Evolutionary conservation across 2,888 invertebrate species (phyloP).

Genomic region (Drosophila formosana): DNA sequence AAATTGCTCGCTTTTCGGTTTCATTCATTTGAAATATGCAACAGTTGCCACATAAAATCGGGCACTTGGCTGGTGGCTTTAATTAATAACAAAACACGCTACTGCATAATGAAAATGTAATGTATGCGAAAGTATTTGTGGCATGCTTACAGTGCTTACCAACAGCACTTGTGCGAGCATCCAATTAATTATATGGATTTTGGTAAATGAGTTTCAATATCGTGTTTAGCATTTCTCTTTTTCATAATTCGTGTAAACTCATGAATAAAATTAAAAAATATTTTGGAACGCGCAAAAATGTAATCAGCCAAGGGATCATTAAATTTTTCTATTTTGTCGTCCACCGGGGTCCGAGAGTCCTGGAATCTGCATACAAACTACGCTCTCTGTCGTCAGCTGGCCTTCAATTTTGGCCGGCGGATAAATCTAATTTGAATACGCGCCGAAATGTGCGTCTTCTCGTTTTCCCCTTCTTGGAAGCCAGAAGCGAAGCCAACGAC

Average conservation of each 20-base stretch:
- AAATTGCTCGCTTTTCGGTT: not conserved
- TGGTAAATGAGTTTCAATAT: conserved; percentile 32
- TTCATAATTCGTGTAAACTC: conserved; percentile 47
- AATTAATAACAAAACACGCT: conserved; percentile 23
- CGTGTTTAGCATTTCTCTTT: conserved; percentile 6
- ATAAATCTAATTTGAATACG: conserved; percentile 77
- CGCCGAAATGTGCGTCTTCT: conserved; percentile 59
- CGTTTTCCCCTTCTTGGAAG: not conserved
- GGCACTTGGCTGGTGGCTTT: not conserved
- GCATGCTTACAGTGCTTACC: conserved; percentile 12
- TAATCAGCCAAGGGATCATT: conserved; percentile 48
- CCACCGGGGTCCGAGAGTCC: conserved; percentile 18
- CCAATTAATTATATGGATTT: conserved; percentile 20
- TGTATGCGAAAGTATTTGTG: conserved; percentile 32
- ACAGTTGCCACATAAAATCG: not conserved
- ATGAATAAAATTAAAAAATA: conserved; percentile 58
- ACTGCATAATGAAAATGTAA: conserved; percentile 23
- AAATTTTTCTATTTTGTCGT: conserved; percentile 26
- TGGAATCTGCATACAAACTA: conserved; percentile 3
- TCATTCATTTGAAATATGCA: conserved; percentile 4
- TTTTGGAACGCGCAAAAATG: conserved; percentile 26
- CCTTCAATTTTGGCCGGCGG: conserved; percentile 56
- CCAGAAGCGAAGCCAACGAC: conserved; percentile 3
- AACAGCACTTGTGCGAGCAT: conserved; percentile 12
- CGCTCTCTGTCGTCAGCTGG: conserved; percentile 31